Base-by-base conservation (phyloP, 2,113 vertebrate species). In the Megaceryle torquata region DNA sequence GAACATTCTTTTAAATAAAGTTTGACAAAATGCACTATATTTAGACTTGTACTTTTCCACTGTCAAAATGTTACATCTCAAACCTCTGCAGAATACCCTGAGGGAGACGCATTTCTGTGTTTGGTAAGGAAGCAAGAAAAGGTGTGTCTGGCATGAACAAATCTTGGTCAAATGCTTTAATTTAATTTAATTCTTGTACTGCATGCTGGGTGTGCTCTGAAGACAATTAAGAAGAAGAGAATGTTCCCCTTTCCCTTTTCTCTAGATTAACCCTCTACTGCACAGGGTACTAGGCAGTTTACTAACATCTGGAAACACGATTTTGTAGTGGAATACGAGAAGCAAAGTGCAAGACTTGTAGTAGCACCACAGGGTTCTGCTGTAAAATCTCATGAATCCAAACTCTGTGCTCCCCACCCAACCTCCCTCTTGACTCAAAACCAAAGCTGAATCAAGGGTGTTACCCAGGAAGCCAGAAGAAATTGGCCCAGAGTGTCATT, bases 41-140 rank as follows among this genome's bases (percentile, higher is more conserved):
- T 96, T 79, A 94, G 87, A 35, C 26, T 71, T 94, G 86, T 96
- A 93, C 63, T 96, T 94, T 97, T 95, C 95, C 91, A 85, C 77
- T 93, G 89, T 96, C 84, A 93, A 79, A 89, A 61, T 0, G 0
- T 78, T 88, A 26, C 67, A 86, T 77, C 41, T 95, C 85, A 85
- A 78, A 93, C 78, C 46, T 74, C 46, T 13, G 85, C 59, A 94
- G 77, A 94, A 68, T 65, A 53, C 68, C 94, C 88, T 83, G 28
- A 53, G 82, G 94, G 87, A 95, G 70, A 65, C 61, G 85, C 15
- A 48, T 63, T 86, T 86, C 63, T 91, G 59, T 70, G 37, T 80
- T 86, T 10, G 5, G 53, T 54, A 64, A 78, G 56, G 22, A 86
- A 33, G 51, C 37, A 92, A 88, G 84, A 37, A 86, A 95, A 96